Evolutionary conservation across 2,797 vertebrate genomes (phyloP), one percentile per base, ranked within the genome.

Genomic region (Macrochelys suwanniensis): DNA sequence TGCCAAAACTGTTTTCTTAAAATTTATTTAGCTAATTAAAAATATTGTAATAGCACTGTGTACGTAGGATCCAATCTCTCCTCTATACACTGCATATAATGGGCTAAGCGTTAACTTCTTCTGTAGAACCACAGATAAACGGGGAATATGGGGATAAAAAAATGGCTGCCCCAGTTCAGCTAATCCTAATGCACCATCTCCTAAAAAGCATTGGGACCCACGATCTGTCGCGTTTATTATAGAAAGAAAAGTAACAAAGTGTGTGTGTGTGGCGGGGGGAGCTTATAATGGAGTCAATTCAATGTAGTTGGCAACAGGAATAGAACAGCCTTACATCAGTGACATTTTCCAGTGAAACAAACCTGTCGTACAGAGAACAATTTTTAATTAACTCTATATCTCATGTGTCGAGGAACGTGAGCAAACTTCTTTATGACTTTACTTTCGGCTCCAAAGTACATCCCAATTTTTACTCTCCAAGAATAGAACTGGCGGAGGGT

Each of bases 361-460:
- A 97, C 97, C 97, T 98, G 97, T 96, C 74, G 93, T 97, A 95
- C 97, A 90, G 92, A 97, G 97, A 96, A 98, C 96, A 96, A 97
- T 97, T 97, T 98, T 97, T 98, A 98, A 98, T 98, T 98, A 98
- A 98, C 97, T 96, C 94, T 97, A n/a, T 97, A 97, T 97, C 98
- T 98, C 98, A 95, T 97, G 97, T 97, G 97, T 97, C 26, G 31
- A 96, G 94, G 97, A 98, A 97, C 97, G 97, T 97, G 98, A 98
- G 97, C 97, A 96, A 97, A 97, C 97, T 98, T 97, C 98, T 97
- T 96, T 94, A 97, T 97, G 97, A 97, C 96, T 98, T 97, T 97
- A 90, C 97, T 80, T 97, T 93, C 84, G 65, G 95, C 96, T 98
- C 96, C 94, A 93, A 61, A 97, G 97, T 97, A 84, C 97, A 98